Percentiles rank a stretch among this genome's conserved stretches.
phyloP scores from a whole-genome alignment of 2,797 vertebrate species.

The Cryptoprocta ferox region DNA sequence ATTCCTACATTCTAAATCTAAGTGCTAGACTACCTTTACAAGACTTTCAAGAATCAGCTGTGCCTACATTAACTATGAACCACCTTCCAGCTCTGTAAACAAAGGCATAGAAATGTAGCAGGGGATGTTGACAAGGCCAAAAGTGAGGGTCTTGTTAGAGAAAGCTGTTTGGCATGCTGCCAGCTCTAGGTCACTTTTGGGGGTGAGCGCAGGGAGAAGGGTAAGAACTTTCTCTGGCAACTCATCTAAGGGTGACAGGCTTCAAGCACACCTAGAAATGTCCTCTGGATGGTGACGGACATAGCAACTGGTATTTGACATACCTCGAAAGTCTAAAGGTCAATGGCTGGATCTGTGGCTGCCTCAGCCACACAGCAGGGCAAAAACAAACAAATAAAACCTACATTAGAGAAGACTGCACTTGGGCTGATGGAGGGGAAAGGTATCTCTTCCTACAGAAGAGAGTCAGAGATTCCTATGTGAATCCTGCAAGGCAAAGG shows the following conservation, averaged over 20 bases:
- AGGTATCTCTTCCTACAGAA: not conserved
- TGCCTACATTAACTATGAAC: not conserved
- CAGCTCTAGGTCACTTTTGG: not conserved
- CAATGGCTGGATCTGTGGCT: not conserved
- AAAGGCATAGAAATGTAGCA: not conserved
- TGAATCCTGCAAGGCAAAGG: not conserved
- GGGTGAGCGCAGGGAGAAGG: not conserved
- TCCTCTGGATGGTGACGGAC: not conserved
- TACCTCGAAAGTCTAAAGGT: not conserved
- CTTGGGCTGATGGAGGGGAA: not conserved
- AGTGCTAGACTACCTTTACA: not conserved
- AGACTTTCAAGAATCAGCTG: not conserved
- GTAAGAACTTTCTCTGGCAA: not conserved
- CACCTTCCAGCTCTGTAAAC: not conserved
- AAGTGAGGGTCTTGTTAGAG: not conserved
- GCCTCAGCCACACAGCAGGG: not conserved
- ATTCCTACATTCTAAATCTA: not conserved
- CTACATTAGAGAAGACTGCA: not conserved
- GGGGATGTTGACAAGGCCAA: accelerated
- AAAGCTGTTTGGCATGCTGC: not conserved
- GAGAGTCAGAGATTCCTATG: not conserved
- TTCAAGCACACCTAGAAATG: not conserved
- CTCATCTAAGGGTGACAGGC: not conserved
- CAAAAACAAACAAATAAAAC: not conserved
- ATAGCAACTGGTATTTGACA: not conserved